Conservation (phyloP, 2,797 vertebrate species). For the Nannoperca obscura region DNA sequence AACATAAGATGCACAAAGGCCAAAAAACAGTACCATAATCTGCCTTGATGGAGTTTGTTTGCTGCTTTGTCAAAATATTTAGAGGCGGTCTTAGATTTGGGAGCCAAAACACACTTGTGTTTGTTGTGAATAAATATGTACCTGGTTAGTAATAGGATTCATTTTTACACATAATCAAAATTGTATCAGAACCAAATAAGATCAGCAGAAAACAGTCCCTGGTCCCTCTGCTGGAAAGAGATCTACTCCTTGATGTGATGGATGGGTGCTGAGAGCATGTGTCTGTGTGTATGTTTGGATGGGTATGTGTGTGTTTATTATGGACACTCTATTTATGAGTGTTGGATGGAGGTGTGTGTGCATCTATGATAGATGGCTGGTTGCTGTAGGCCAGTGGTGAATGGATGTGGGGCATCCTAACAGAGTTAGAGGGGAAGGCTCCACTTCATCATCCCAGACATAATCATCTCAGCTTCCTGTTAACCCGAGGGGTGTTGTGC, state of each 20-base stretch:
- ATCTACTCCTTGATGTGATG: slow-evolving; percentile 81
- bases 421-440: slow-evolving; percentile 79
- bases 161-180: slow-evolving; percentile 83
- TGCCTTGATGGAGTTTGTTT: slow-evolving; percentile 69
- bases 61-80: slow-evolving; percentile 71
- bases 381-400: slow-evolving; percentile 82
- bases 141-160: slow-evolving; percentile 77
- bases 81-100: slow-evolving; percentile 56
- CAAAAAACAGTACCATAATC: slow-evolving; percentile 51
- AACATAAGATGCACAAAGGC: slow-evolving; percentile 44
- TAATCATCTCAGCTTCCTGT: slow-evolving; percentile 86
- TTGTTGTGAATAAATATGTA: slow-evolving; percentile 75
- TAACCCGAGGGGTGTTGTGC: slow-evolving; percentile 77
- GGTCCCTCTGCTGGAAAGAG: slow-evolving; percentile 70
- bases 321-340: slow-evolving; percentile 71
- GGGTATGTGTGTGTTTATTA: slow-evolving; percentile 68
- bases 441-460: slow-evolving; percentile 89
- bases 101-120: slow-evolving; percentile 54
- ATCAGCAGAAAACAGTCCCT: slow-evolving; percentile 72
- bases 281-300: slow-evolving; percentile 39
- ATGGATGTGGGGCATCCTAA: slow-evolving; percentile 85
- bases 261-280: slow-evolving; percentile 73
- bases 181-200: slow-evolving; percentile 78
- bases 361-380: slow-evolving; percentile 82
- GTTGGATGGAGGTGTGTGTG: slow-evolving; percentile 73